Conservation (phyloP, 2,113 vertebrate genomes). For the Hemicordylus capensis region DNA sequence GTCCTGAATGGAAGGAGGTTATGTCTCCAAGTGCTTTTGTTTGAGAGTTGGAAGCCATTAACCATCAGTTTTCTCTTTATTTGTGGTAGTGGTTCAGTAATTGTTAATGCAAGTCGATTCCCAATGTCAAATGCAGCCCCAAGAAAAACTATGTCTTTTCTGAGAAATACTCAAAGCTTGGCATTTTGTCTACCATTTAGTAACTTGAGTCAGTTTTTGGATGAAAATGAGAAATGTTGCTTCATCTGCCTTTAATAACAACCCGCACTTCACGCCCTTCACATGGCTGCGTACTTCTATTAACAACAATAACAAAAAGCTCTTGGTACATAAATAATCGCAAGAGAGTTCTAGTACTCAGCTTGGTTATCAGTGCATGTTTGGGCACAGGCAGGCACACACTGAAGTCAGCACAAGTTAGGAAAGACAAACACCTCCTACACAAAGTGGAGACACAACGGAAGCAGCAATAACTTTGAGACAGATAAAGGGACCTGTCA, state of each 20-base stretch:
- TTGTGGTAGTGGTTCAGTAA: not conserved
- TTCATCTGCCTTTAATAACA: slow-evolving; percentile 13
- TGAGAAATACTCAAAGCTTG: not conserved
- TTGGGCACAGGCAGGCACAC: slow-evolving; percentile 59
- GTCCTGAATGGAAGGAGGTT: no score
- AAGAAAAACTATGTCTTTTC: slow-evolving; percentile 2
- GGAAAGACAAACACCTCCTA: slow-evolving; percentile 73
- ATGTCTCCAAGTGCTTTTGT: not conserved
- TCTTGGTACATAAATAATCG: slow-evolving; percentile 46
- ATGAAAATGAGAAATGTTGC: slow-evolving; percentile 17
- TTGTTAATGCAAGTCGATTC: not conserved
- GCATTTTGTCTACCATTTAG: slow-evolving; percentile 2
- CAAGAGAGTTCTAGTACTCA: slow-evolving; percentile 5
- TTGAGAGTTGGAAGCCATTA: no score
- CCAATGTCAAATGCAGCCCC: not conserved
- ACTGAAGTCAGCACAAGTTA: slow-evolving; percentile 71
- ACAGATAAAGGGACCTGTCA: slow-evolving; percentile 66
- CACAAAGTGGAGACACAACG: slow-evolving; percentile 67
- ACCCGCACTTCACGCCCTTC: slow-evolving; percentile 9
- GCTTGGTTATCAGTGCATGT: slow-evolving; percentile 55
- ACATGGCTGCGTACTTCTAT: slow-evolving; percentile 27
- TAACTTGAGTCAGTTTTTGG: not conserved
- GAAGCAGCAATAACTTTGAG: slow-evolving; percentile 62
- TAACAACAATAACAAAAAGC: slow-evolving; percentile 40
- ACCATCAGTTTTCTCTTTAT: not conserved